Evolutionary conservation across 2,888 invertebrate genomes (phyloP).

Genomic region (Netelia virgata): DNA sequence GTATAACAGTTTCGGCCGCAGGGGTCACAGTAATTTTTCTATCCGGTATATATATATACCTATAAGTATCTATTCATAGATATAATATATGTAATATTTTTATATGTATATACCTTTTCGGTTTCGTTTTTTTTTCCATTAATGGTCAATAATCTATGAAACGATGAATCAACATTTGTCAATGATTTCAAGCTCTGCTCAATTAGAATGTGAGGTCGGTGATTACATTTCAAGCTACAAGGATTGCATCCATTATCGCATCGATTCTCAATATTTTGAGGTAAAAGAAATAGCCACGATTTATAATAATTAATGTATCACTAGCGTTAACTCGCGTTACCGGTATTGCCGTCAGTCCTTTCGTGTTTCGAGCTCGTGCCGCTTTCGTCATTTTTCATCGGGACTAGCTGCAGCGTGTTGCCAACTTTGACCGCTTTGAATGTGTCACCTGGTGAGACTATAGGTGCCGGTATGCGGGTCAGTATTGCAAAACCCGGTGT

Average conservation of each 20-base stretch:
- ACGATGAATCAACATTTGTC: constrained; percentile 25
- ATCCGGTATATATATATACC: constrained; percentile 20
- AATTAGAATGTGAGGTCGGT: not conserved
- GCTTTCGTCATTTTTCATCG: constrained; percentile 70
- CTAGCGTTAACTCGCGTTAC: constrained; percentile 58
- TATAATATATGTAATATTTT: constrained; percentile 40
- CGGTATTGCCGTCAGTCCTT: constrained; percentile 34
- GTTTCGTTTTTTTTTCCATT: constrained; percentile 1
- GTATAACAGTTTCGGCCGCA: constrained; percentile 58
- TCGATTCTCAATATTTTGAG: not conserved
- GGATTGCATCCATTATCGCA: constrained; percentile 38
- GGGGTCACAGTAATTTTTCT: constrained; percentile 44
- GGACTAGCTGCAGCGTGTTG: constrained; percentile 78
- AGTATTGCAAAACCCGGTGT: constrained; percentile 73
- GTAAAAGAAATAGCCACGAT: constrained; percentile 11
- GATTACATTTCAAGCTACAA: not conserved
- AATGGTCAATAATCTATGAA: constrained; percentile 52
- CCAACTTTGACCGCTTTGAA: constrained; percentile 79
- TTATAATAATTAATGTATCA: constrained; percentile 43
- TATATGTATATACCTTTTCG: constrained; percentile 6
- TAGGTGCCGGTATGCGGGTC: constrained; percentile 73
- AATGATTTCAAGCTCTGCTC: not conserved
- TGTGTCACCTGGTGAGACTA: constrained; percentile 76
- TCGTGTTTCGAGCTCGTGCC: constrained; percentile 31
- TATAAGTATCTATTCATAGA: constrained; percentile 23